Base-by-base conservation (phyloP, 1,140 invertebrate species). In the Pollicipes pollicipes region DNA sequence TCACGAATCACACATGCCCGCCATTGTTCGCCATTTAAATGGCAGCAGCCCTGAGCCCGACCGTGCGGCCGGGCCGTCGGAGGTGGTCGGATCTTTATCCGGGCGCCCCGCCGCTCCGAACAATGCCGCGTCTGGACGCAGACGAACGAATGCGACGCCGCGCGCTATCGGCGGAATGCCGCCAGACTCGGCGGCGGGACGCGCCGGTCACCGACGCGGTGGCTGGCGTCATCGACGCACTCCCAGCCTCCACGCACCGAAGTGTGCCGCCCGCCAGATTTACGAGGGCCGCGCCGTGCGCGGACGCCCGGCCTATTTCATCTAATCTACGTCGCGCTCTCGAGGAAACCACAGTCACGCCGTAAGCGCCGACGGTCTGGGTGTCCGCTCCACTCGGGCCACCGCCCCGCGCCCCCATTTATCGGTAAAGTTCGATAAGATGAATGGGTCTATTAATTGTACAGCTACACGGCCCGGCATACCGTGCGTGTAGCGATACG, bases 371-470 rank as follows among this genome's bases (percentile, higher is more conserved):
- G 45, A 3, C 45, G 45, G 6, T 58, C 21, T 58, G 45, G 21
- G 45, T 24, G 45, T 58, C 45, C 45, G 17, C 2, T 21, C 45
- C 45, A 58, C 45, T 58, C 45, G 45, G 21, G 45, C 45, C 45
- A 58, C 45, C 45, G 45, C 45, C 45, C 17, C 21, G 6, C 21
- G 10, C 24, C 45, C 24, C 45, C 45, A 58, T 58, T 58, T 58
- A 58, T 58, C 45, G 45, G 45, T 58, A 58, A 58, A 58, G 45
- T 21, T 58, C 45, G 45, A 58, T 58, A 58, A 58, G 45, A 58
- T 58, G 45, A 58, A 58, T 58, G 45, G 45, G 45, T 58, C 45
- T 58, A 58, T 58, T 58, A 58, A 58, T 58, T 58, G 45, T 58
- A 58, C 45, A 58, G 45, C 45, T 58, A 58, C 10, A 2, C 45